phyloP scores from a whole-genome alignment of 2,888 invertebrate genomes.

The Melanotus villosus region DNA sequence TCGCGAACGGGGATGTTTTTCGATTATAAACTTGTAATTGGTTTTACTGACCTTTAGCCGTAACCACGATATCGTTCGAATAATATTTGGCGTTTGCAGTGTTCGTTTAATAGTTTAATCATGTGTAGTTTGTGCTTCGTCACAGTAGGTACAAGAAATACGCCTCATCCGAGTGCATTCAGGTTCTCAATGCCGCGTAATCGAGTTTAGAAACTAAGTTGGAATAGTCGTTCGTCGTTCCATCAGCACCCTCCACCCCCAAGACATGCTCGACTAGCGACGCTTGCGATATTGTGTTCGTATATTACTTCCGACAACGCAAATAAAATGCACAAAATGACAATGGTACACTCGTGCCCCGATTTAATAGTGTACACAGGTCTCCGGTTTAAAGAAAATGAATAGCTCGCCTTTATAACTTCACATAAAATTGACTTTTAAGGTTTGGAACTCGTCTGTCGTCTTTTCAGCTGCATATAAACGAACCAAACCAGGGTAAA shows the following conservation, averaged over 20 bases:
- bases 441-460: neutral
- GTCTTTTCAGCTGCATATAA: neutral
- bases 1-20: too few relatives aligned
- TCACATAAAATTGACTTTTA: constrained; percentile 19
- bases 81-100: neutral
- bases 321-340: constrained; percentile 42
- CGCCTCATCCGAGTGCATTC: constrained; percentile 50
- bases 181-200: constrained; percentile 51
- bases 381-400: neutral
- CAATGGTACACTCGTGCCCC: constrained; percentile 17
- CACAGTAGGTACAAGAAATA: constrained; percentile 40
- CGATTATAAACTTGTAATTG: too few relatives aligned
- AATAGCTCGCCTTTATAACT: constrained; percentile 10
- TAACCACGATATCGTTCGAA: neutral
- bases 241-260: constrained; percentile 37
- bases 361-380: constrained; percentile 33
- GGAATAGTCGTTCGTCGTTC: constrained; percentile 40
- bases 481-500: constrained; percentile 17
- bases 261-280: constrained; percentile 21
- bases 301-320: constrained; percentile 38
- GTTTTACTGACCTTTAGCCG: too few relatives aligned
- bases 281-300: constrained; percentile 46
- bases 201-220: constrained; percentile 52
- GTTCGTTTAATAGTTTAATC: neutral
- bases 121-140: neutral